These are phyloP conservation scores for Callocephalon fimbriatum DNA, from an alignment of 2,113 vertebrate species.

Conservation along the genomic window DNA sequence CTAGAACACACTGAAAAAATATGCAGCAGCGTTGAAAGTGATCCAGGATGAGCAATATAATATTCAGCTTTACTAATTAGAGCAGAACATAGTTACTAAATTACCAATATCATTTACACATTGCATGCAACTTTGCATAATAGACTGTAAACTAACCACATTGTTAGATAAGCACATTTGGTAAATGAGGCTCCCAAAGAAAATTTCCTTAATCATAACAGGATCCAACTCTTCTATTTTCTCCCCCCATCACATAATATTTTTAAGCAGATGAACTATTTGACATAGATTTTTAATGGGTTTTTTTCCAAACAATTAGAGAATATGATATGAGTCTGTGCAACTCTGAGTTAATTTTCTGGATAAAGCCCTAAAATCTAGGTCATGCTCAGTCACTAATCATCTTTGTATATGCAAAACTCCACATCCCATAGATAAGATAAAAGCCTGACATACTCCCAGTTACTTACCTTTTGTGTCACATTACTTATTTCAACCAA, in stretches of 20 bases:
- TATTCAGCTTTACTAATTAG: conserved; percentile 56
- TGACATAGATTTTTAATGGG: not conserved
- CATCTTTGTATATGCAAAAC: not conserved
- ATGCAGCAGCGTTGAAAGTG: conserved; percentile 39
- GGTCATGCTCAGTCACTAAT: not conserved
- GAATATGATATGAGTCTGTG: not conserved
- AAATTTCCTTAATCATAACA: not conserved
- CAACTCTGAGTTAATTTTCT: not conserved
- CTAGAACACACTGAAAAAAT: conserved; percentile 11
- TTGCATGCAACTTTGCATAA: conserved; percentile 43
- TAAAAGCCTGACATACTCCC: not conserved
- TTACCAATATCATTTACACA: conserved; percentile 54
- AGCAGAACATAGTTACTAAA: conserved; percentile 40
- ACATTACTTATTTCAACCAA: not conserved
- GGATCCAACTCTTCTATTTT: not conserved
- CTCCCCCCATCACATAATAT: not conserved
- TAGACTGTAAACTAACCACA: conserved; percentile 50
- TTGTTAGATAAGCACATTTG: conserved; percentile 17
- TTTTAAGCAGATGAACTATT: not conserved
- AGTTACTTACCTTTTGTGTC: not conserved
- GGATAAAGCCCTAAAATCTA: not conserved
- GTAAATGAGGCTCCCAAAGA: not conserved
- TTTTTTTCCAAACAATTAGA: not conserved
- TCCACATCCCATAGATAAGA: not conserved
- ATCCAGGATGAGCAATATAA: conserved; percentile 54